Evolutionary conservation across 1,140 invertebrate genomes (phyloP).

Genomic region (Philaenus spumarius): DNA sequence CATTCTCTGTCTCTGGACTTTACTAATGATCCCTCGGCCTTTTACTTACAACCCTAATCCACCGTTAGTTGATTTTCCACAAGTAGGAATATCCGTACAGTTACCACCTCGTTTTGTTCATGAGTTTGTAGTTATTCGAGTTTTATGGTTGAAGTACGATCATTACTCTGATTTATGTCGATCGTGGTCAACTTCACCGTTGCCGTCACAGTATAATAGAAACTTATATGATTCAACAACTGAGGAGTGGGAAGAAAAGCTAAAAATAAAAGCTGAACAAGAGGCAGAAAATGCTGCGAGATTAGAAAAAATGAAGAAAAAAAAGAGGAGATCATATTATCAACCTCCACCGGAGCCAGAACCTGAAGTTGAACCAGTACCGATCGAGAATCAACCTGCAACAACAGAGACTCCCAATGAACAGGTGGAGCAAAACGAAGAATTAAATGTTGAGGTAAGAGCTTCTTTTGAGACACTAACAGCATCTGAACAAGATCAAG

Average conservation of each 20-base stretch:
- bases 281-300: slow-evolving; percentile 10
- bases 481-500: too few species aligned
- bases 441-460: too few species aligned
- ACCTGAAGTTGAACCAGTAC: slow-evolving; percentile 39
- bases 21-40: slow-evolving; percentile 40
- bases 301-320: slow-evolving; percentile 36
- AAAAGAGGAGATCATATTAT: slow-evolving; percentile 37
- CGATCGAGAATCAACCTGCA: too few species aligned
- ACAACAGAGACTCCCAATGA: too few species aligned
- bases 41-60: slow-evolving; percentile 26
- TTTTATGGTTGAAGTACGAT: slow-evolving; percentile 53
- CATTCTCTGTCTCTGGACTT: slow-evolving; percentile 45
- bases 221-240: slow-evolving; percentile 18
- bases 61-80: slow-evolving; percentile 49
- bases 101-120: slow-evolving; percentile 48
- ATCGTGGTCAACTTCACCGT: slow-evolving; percentile 33
- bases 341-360: slow-evolving; percentile 36
- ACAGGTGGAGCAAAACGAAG: too few species aligned
- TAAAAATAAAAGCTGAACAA: slow-evolving; percentile 19
- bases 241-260: slow-evolving; percentile 30
- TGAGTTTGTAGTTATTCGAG: slow-evolving; percentile 48
- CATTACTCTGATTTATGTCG: slow-evolving; percentile 43
- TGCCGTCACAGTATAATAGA: slow-evolving; percentile 5
- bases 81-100: slow-evolving; percentile 47
- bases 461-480: too few species aligned